Percentiles rank a stretch among this genome's conserved stretches.
Evolutionary conservation across 2,113 vertebrate genomes (phyloP).

Genomic region (Ciconia maguari): DNA sequence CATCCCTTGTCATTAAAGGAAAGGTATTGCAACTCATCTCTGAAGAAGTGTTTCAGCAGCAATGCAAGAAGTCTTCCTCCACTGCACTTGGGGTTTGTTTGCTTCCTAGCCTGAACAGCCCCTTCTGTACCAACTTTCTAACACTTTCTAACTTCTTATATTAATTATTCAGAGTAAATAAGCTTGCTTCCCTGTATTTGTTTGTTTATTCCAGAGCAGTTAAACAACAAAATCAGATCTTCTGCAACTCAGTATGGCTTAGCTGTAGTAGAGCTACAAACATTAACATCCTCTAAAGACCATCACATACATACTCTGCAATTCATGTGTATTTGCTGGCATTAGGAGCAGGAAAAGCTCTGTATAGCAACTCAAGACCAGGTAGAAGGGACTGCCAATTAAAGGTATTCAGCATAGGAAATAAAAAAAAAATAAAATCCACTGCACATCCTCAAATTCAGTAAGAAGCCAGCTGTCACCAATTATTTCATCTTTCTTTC

Average conservation of each 20-base stretch:
- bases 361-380: background rate
- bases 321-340: background rate
- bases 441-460: background rate
- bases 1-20: background rate
- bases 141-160: background rate
- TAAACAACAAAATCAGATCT: background rate
- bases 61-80: background rate
- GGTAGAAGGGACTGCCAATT: background rate
- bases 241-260: background rate
- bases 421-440: background rate
- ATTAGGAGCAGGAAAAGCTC: background rate
- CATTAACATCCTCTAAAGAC: background rate
- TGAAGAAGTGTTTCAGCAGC: background rate
- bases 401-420: background rate
- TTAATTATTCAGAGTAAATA: background rate
- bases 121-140: background rate
- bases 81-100: fast-evolving
- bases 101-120: background rate
- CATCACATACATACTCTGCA: background rate
- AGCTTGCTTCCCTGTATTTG: background rate
- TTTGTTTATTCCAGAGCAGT: background rate
- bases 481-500: background rate
- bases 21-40: background rate
- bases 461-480: background rate
- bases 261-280: background rate